phyloP scores from a whole-genome alignment of 2,113 vertebrate species.

The Chloebia gouldiae region DNA sequence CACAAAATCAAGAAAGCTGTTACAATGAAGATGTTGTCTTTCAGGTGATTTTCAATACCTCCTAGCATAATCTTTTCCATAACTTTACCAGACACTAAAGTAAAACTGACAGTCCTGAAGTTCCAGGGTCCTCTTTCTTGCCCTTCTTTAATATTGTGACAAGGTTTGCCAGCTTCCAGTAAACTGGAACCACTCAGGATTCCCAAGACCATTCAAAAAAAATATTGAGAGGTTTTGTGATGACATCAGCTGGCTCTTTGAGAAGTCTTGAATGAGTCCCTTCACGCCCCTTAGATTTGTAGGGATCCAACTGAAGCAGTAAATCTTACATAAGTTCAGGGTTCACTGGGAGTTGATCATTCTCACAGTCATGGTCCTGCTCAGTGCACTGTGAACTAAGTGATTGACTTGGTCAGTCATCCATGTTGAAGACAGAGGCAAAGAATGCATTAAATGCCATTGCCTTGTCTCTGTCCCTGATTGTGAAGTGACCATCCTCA shows the following conservation, averaged over 20 bases:
- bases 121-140: neutral
- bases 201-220: neutral
- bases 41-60: neutral
- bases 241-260: neutral
- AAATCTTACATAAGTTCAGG: neutral
- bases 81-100: neutral
- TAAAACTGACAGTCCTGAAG: neutral
- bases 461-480: neutral
- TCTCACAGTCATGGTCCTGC: neutral
- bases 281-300: neutral
- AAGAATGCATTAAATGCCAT: neutral
- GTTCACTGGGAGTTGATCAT: neutral
- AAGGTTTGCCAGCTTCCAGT: neutral
- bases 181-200: accelerated
- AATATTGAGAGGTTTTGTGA: neutral
- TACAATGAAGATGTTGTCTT: neutral
- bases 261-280: neutral
- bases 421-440: neutral
- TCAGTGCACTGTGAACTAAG: no score
- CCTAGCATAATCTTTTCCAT: neutral
- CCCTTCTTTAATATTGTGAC: neutral
- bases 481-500: neutral
- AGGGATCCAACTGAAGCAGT: neutral
- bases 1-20: neutral
- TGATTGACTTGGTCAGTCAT: neutral